Evolutionary conservation across 2,113 vertebrate genomes (phyloP), one percentile per base, ranked within the genome.

Genomic region (Ceratotherium simum): DNA sequence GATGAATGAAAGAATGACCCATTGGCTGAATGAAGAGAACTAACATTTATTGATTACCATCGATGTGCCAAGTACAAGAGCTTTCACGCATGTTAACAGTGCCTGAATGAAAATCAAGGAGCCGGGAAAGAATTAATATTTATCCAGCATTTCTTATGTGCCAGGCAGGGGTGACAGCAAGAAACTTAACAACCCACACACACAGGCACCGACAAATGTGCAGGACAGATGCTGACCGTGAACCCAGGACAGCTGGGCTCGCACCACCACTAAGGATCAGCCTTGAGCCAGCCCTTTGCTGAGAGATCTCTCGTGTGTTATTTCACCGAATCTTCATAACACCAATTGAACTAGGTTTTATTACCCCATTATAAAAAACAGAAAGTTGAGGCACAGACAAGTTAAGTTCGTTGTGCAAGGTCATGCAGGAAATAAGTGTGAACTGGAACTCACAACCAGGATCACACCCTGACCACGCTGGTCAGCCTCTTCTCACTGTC

Each of bases 101-200:
- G 5, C 20, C 31, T 65, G 29, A 85, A 46, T 97, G 64, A 86
- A 95, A 92, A 84, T n/a, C 48, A 84, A 84, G 46, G 58, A 73
- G 33, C 36, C 31, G 60, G 76, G 56, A 95, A 80, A 54, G 67
- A 78, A 86, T n/a, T 7, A 65, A 48, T 62, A 46, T 65, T 87
- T 69, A 56, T 79, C 84, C 23, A 73, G 8, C 36, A 29, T 56
- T 96, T 67, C 73, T 48, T 72, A 80, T 70, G 48, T 80, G 60
- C 65, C 70, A 87, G 76, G 31, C 51, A 89, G n/a, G 72, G 21
- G 42, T 67, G 12, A 78, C 10, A 46, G 64, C 54, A 48, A 83
- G 48, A 27, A 51, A 75, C 20, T 62, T 79, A 85, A 70, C 16
- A 36, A 70, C 10, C 48, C 27, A 18, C 9, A 33, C 10, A 62